Percentiles rank a stretch among this genome's conserved stretches.
These are phyloP conservation scores for Drosophila nasuta DNA, from an alignment of 1,140 invertebrate species.

Conservation along the genomic window DNA sequence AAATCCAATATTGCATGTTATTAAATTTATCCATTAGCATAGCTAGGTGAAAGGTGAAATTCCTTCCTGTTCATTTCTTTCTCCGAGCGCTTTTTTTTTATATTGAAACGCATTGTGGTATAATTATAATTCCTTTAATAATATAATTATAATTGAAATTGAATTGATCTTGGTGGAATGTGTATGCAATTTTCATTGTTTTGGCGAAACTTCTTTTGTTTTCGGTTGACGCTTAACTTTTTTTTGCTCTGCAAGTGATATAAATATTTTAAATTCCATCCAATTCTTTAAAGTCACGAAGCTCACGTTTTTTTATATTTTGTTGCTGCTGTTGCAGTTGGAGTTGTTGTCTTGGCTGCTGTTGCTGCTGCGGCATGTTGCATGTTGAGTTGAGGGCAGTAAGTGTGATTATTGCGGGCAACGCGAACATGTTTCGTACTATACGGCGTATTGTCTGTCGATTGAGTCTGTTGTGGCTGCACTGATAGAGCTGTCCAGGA, in stretches of 20 bases:
- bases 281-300: neutral
- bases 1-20: too few species aligned
- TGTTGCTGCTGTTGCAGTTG: neutral
- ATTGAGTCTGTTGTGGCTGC: slow-evolving; percentile 1
- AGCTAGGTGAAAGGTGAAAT: too few species aligned
- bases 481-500: neutral
- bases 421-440: slow-evolving; percentile 24
- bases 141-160: too few species aligned
- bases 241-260: slow-evolving; percentile 8
- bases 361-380: slow-evolving; percentile 26
- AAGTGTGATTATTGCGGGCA: slow-evolving; percentile 17
- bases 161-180: neutral
- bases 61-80: too few species aligned
- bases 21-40: too few species aligned
- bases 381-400: slow-evolving; percentile 28
- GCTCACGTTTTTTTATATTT: slow-evolving; percentile 5
- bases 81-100: too few species aligned
- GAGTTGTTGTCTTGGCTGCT: neutral
- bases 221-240: neutral
- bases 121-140: too few species aligned
- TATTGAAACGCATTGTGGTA: too few species aligned
- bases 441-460: neutral
- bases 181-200: neutral
- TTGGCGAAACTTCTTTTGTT: neutral
- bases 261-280: neutral